Evolutionary conservation across 2,888 invertebrate species (phyloP), one percentile per base, ranked within the genome.

Genomic region (Platynereis dumerilii): DNA sequence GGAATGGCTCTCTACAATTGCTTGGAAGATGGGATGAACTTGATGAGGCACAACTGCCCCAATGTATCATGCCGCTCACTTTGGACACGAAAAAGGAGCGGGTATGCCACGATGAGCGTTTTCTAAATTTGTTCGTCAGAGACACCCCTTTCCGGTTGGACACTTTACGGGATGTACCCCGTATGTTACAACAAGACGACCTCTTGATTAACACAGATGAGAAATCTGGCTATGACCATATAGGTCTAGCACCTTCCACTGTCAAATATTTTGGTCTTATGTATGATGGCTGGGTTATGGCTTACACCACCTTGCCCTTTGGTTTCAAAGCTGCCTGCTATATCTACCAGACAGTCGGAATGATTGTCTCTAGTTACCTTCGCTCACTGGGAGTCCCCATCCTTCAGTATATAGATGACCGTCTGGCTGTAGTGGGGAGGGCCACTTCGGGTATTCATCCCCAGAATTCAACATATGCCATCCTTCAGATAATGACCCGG

Each of bases 141-240:
- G 48, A 48, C 17, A 20, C 17, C 3, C 48, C 48, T 22, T 48
- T 48, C 22, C 5, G n/a, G n/a, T n/a, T 48, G 7, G 48, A 48
- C 17, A 48, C 48, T 48, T 48, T 48, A 48, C 7, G n/a, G 17
- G 48, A 48, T 20, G 48, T 48, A n/a, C 48, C 48, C 3, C 48
- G 22, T 48, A n/a, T 48, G 48, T 5, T 48, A 20, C n/a, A 7
- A 48, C n/a, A 48, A 22, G 48, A n/a, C 3, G 48, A 48, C n/a
- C 48, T 20, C 22, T 7, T 48, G n/a, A 48, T 48, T 20, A n/a
- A 5, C 3, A 48, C 48, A n/a, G 48, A 48, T 22, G 48, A 48
- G 48, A 48, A 48, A 22, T 48, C 48, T 7, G 48, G 48, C n/a
- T 48, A 48, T 48, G 48, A 48, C 48, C 48, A 48, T 48, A n/a